phyloP scores from a whole-genome alignment of 2,888 invertebrate species.

The Epiblema foenella region DNA sequence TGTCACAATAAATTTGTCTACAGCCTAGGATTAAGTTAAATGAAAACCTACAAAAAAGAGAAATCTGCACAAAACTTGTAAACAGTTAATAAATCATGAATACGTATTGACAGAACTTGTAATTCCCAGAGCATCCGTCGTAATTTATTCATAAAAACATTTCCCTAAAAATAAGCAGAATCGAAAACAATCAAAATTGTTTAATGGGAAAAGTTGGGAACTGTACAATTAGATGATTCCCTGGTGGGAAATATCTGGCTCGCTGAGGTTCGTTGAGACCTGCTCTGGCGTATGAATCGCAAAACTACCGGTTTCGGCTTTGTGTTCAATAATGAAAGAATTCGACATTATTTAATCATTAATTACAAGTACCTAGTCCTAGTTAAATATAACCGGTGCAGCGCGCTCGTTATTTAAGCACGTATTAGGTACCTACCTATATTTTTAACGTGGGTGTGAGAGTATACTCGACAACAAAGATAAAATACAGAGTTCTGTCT shows the following conservation, averaged over 20 bases:
- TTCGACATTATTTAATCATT: background rate
- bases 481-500: too few relatives aligned
- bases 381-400: too few relatives aligned
- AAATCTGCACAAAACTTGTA: background rate
- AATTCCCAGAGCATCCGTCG: conserved; percentile 22
- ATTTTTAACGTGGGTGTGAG: background rate
- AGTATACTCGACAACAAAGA: background rate
- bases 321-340: background rate
- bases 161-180: conserved; percentile 44
- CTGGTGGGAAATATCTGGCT: conserved; percentile 28
- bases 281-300: conserved; percentile 1
- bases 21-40: background rate
- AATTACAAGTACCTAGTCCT: too few relatives aligned
- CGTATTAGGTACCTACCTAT: too few relatives aligned
- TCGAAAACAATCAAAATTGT: conserved; percentile 50
- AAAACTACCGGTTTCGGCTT: background rate
- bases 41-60: conserved; percentile 4
- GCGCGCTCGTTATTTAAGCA: too few relatives aligned
- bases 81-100: conserved; percentile 31
- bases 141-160: conserved; percentile 43
- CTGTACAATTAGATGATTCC: conserved; percentile 54
- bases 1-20: background rate
- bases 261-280: conserved; percentile 18
- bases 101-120: conserved; percentile 30
- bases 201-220: conserved; percentile 55